Base-by-base conservation (phyloP, 1,140 invertebrate genomes). In the Bicyclus anynana region DNA sequence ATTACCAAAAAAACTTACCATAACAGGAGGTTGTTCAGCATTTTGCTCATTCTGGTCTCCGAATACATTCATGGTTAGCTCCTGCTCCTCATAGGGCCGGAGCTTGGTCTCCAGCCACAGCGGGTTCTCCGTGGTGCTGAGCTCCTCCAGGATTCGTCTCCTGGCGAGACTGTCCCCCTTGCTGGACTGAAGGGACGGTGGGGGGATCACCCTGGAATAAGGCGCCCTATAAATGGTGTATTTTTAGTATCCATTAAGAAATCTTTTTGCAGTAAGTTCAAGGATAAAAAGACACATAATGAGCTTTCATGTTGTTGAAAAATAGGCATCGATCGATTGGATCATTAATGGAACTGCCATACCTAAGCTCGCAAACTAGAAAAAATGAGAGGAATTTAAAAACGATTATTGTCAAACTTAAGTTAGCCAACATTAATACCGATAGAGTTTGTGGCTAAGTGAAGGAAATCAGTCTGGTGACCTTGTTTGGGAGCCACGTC, bases 101-200 rank as follows among this genome's bases (percentile, higher is more conserved):
- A 97, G 87, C 91, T 97, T 97, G 70, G 96, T 96, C 90, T 97
- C 96, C 40, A 97, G 94, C 96, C 96, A 97, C 0, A 97, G 87
- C 0, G 96, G 96, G 91, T 97, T 97, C 84, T 97, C 96, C 0
- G 96, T 97, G 2, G 95, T 96, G 65, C 95, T 94, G 9, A 96
- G 83, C 72, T 96, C 95, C 72, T 96, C 94, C 20, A 96, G 93
- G 35, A 96, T 94, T 59, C 94, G 92, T 56, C 95, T 93, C 52
- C 95, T 93, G 14, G 95, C 95, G n/a, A 96, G 76, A 42, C 94
- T 94, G 71, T 96, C 94, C 53, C 95, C 95, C 57, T 93, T 93
- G 55, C 93, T 92, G 6, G 90, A 86, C 66, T 85, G 80, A 0
- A 85, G 62, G 0, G 84, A 85, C 5, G 84, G 93, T 53, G 94